Conservation (phyloP, 2,888 invertebrate species). For the Maniola hyperantus region DNA sequence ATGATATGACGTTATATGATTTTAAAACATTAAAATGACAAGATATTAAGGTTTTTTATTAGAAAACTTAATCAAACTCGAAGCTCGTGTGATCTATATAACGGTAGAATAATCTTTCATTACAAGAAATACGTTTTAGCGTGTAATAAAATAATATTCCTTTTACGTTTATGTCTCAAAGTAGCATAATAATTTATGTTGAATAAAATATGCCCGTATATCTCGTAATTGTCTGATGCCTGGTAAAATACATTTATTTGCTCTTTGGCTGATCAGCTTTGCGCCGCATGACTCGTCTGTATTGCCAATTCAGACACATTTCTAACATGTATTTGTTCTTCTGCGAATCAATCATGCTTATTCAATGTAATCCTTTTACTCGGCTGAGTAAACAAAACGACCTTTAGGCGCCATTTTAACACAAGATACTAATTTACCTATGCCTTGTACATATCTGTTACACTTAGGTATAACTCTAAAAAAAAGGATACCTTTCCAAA, state of each 20-base stretch:
- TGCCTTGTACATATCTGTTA: neutral
- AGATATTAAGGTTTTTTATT: neutral
- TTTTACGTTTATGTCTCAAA: neutral
- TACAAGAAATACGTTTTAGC: neutral
- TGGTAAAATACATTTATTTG: slow-evolving; percentile 29
- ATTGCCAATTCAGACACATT: slow-evolving; percentile 31
- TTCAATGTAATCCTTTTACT: slow-evolving; percentile 37
- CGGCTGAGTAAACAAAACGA: slow-evolving; percentile 30
- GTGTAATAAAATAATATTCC: neutral
- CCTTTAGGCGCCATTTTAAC: slow-evolving; percentile 17
- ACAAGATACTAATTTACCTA: slow-evolving; percentile 13
- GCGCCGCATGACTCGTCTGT: slow-evolving; percentile 30
- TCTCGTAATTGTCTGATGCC: slow-evolving; percentile 21
- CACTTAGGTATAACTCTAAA: neutral
- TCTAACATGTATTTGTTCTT: slow-evolving; percentile 35
- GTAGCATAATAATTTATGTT: slow-evolving; percentile 8
- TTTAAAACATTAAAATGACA: neutral
- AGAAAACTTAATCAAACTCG: too few species aligned
- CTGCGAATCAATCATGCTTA: slow-evolving; percentile 36
- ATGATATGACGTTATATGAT: too few species aligned
- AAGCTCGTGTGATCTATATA: neutral
- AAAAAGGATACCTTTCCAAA: too few species aligned
- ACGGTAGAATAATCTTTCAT: neutral
- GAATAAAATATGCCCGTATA: slow-evolving; percentile 9
- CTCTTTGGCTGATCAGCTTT: slow-evolving; percentile 35